phyloP scores from a whole-genome alignment of 2,113 vertebrate species.

The Sciurus niger region DNA sequence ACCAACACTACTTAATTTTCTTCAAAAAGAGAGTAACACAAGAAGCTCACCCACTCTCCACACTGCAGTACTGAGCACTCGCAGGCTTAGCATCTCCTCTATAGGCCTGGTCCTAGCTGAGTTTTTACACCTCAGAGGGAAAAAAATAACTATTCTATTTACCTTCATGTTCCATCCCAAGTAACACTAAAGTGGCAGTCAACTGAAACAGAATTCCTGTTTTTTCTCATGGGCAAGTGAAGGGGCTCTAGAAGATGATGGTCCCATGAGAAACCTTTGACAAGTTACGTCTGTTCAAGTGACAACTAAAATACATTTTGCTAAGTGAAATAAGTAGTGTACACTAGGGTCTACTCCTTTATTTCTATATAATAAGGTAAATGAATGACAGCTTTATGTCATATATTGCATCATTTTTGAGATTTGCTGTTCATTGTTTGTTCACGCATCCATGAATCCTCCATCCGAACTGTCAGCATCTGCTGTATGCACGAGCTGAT shows the following conservation, averaged over 20 bases:
- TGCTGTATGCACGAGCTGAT: not conserved
- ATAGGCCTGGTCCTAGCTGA: not conserved
- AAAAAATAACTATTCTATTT: not conserved
- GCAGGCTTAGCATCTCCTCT: not conserved
- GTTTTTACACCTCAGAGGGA: not conserved
- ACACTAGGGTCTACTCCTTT: not conserved
- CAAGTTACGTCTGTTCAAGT: no score
- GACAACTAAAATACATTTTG: not conserved
- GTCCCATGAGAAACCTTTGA: not conserved
- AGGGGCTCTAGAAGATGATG: not conserved
- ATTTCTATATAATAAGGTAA: not conserved
- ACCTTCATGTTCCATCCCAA: not conserved
- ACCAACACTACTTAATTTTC: not conserved
- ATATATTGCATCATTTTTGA: not conserved
- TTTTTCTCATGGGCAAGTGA: not conserved
- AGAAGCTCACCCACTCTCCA: not conserved
- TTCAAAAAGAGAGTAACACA: not conserved
- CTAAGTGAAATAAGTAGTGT: not conserved
- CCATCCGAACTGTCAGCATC: not conserved
- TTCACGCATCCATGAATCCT: not conserved
- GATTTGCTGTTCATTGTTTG: not conserved
- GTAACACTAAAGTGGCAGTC: not conserved
- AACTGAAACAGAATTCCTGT: not conserved
- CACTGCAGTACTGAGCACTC: not conserved
- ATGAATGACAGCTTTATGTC: not conserved